Conservation (phyloP, 2,797 vertebrate genomes). For the Dendrocincla tyrannina region DNA sequence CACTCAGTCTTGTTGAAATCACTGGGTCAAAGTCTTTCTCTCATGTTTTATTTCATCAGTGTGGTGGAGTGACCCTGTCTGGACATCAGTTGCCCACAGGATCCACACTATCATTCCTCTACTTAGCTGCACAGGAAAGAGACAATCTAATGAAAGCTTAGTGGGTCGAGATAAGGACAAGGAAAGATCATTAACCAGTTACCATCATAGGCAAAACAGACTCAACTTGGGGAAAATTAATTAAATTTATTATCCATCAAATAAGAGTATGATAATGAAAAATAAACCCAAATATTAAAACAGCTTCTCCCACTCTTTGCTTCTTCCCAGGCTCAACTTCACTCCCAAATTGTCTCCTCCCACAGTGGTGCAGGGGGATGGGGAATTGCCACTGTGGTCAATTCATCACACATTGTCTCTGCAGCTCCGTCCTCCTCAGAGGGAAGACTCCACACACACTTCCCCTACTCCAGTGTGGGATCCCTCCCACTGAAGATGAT, state of each 20-base stretch:
- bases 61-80: not conserved
- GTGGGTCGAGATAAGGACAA: not conserved
- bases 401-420: not conserved
- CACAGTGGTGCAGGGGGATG: fast-evolving
- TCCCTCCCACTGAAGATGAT: no score
- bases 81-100: not conserved
- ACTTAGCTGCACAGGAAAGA: not conserved
- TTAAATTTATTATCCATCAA: not conserved
- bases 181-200: not conserved
- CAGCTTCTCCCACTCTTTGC: not conserved
- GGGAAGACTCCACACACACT: not conserved
- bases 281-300: not conserved
- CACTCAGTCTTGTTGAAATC: conserved; percentile 16
- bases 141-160: not conserved
- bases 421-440: not conserved
- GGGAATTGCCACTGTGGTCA: not conserved
- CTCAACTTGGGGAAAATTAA: not conserved
- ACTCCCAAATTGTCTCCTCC: not conserved
- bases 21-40: not conserved
- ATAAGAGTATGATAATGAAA: not conserved
- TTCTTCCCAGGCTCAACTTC: not conserved
- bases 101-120: not conserved
- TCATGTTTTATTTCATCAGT: not conserved
- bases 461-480: fast-evolving
- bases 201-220: not conserved